Evolutionary conservation across 1,140 invertebrate genomes (phyloP), one percentile per base, ranked within the genome.

Genomic region (Matsumurasca onukii): DNA sequence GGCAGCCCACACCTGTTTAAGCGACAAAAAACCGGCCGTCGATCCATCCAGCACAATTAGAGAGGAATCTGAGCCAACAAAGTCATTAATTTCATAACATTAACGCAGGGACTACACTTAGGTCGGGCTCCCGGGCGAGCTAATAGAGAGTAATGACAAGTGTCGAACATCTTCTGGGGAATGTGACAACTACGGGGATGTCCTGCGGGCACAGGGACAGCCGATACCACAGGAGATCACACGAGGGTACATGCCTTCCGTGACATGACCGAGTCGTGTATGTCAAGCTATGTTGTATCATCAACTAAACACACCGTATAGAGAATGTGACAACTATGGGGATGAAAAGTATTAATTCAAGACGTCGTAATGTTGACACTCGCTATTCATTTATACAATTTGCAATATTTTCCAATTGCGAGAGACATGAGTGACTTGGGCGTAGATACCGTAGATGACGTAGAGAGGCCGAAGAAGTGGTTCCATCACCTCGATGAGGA

Each of bases 81-180:
- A 61, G 30, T 61, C 57, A 31, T 61, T 61, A 61, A 61, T 61
- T 61, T 61, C 25, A 31, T 61, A 61, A 61, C 57, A 61, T 61
- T 61, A 61, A 61, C 24, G 57, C 30, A 3, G 57, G 49, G 49
- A 52, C 49, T 52, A 52, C 22, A 52, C 49, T 52, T 52, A 52
- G 49, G 49, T 17, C 9, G 39, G 49, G 49, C 49, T 12, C 9
- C 49, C 49, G 49, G 20, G 9, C 20, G 49, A 22, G 9, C 39
- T 52, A 52, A 52, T 52, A 5, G 49, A 15, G 9, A 22, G 49
- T 52, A 52, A 52, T 52, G 49, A 52, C 49, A 52, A 52, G 49
- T 52, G 49, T 52, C 20, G 49, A 52, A 52, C 49, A 52, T 52
- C 13, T 12, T 5, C 49, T 13, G 22, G 9, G 49, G 49, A 52